These are phyloP conservation scores for Gobio occitaniae DNA, from an alignment of 2,797 vertebrate species.

Conservation along the genomic window DNA sequence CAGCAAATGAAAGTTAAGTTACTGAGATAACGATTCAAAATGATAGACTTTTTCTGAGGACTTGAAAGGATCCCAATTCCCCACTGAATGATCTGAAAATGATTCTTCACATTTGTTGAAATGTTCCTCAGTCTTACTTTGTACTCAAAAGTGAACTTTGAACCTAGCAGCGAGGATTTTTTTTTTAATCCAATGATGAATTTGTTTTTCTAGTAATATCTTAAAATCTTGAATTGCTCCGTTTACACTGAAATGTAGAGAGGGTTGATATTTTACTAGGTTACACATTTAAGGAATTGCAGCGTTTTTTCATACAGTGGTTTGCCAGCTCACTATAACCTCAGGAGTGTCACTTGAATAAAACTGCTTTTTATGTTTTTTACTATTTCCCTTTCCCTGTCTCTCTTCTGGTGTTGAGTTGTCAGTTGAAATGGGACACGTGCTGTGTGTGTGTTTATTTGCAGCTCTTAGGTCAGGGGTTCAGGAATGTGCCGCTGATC, in stretches of 20 bases:
- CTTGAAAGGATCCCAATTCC: slow-evolving; percentile 20
- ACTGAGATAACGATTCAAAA: neutral
- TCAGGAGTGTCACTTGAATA: slow-evolving; percentile 46
- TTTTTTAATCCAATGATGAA: neutral
- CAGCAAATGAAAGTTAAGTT: slow-evolving; percentile 6
- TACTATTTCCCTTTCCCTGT: neutral
- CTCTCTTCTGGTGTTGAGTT: slow-evolving; percentile 49
- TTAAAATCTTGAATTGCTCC: slow-evolving; percentile 2
- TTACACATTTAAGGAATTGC: slow-evolving; percentile 23
- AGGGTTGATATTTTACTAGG: slow-evolving; percentile 3
- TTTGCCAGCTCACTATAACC: slow-evolving; percentile 25
- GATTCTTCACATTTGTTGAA: slow-evolving; percentile 33
- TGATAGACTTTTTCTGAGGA: slow-evolving; percentile 45
- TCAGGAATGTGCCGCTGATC: slow-evolving; percentile 31
- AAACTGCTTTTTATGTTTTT: slow-evolving; percentile 47
- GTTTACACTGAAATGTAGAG: slow-evolving; percentile 38
- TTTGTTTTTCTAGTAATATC: neutral
- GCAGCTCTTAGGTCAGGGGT: slow-evolving; percentile 48
- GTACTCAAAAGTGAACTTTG: slow-evolving; percentile 15
- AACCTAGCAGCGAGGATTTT: neutral
- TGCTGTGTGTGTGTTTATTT: slow-evolving; percentile 46
- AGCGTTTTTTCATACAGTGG: slow-evolving; percentile 23
- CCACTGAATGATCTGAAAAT: slow-evolving; percentile 24
- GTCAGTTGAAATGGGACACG: slow-evolving; percentile 49
- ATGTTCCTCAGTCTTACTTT: slow-evolving; percentile 47